These are phyloP conservation scores for Limnephilus marmoratus DNA, from an alignment of 2,888 invertebrate genomes.

Conservation along the genomic window DNA sequence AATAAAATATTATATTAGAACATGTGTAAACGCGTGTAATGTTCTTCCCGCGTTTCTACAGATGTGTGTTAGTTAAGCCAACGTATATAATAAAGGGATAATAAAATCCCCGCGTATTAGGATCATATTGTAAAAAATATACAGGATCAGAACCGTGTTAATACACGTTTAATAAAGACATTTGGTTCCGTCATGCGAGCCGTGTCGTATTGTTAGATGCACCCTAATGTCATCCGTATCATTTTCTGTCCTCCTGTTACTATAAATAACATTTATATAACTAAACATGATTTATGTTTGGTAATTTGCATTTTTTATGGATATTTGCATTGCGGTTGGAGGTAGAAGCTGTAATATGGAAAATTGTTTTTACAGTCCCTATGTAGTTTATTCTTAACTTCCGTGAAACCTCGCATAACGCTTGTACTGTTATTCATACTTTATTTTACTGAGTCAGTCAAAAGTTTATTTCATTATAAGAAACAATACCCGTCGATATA, in stretches of 20 bases:
- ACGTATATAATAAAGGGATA: conserved; percentile 38
- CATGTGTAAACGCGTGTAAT: conserved; percentile 16
- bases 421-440: too few species aligned
- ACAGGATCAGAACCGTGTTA: conserved; percentile 49
- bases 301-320: conserved; percentile 38
- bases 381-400: background rate
- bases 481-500: too few species aligned
- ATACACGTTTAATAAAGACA: conserved; percentile 61
- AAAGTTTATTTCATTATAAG: too few species aligned
- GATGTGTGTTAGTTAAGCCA: conserved; percentile 42
- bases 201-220: conserved; percentile 48
- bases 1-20: conserved; percentile 25
- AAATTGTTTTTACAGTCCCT: background rate
- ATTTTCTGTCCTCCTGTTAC: conserved; percentile 45
- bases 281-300: conserved; percentile 21
- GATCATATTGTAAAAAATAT: conserved; percentile 51
- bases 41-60: conserved; percentile 40
- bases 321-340: background rate
- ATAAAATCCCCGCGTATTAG: conserved; percentile 52
- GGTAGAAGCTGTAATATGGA: background rate
- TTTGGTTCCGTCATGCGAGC: conserved; percentile 51
- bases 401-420: background rate
- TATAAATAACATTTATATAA: conserved; percentile 29
- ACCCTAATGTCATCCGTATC: conserved; percentile 42
- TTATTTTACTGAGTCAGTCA: too few species aligned